Percentiles rank a stretch among this genome's conserved stretches.
Evolutionary conservation across 2,113 vertebrate species (phyloP).

Genomic region (Ranitomeya variabilis): DNA sequence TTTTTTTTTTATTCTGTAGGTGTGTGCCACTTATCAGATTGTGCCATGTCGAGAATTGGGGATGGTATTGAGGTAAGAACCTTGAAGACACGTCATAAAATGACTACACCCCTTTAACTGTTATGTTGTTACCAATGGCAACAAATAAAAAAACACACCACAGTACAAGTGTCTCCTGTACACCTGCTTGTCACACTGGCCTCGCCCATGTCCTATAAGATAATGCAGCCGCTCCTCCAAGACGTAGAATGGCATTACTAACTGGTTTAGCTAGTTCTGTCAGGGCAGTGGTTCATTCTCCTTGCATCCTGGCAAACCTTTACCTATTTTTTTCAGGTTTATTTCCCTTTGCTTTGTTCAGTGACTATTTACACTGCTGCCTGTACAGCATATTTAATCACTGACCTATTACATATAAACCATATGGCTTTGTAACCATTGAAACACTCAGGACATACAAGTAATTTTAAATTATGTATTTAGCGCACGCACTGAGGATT

Average conservation of each 20-base stretch:
- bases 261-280: slow-evolving; percentile 43
- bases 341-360: neutral
- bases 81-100: neutral
- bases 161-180: neutral
- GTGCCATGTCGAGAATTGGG: slow-evolving; percentile 76
- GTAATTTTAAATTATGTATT: too few relatives aligned
- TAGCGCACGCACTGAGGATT: too few relatives aligned
- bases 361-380: neutral
- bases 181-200: neutral
- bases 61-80: slow-evolving; percentile 75
- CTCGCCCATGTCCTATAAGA: neutral
- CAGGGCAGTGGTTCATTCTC: neutral
- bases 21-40: slow-evolving; percentile 73
- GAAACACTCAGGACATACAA: neutral
- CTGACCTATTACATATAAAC: neutral
- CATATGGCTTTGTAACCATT: neutral
- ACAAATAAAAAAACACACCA: neutral
- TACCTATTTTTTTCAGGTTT: neutral
- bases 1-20: slow-evolving; percentile 63
- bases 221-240: neutral
- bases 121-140: neutral
- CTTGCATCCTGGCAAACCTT: neutral
- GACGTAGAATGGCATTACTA: neutral
- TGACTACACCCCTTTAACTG: neutral
- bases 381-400: neutral